Conservation (phyloP, 2,113 vertebrate species). For the Anoplopoma fimbria region DNA sequence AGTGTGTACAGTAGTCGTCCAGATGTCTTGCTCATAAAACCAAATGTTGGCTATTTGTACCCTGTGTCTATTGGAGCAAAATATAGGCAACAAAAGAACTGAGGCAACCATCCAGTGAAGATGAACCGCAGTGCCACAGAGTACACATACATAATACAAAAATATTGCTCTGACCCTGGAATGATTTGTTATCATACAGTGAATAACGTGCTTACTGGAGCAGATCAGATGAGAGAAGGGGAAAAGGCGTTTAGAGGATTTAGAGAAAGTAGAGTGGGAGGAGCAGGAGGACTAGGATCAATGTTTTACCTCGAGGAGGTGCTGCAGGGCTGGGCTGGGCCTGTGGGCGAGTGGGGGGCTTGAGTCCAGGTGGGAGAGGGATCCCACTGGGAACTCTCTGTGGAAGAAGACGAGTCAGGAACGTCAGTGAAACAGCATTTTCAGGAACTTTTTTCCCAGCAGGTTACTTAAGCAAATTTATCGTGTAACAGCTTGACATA, state of each 20-base stretch:
- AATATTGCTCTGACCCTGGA: neutral
- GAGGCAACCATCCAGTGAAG: neutral
- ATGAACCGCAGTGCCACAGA: neutral
- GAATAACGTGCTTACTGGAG: neutral
- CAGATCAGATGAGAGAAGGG: neutral
- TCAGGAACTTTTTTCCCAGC: neutral
- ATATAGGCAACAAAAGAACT: neutral
- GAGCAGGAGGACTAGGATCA: neutral
- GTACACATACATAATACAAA: neutral
- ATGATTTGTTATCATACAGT: neutral
- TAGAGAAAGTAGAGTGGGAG: neutral
- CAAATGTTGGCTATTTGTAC: neutral
- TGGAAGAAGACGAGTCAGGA: neutral
- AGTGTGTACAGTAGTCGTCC: too few species aligned
- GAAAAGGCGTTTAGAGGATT: neutral
- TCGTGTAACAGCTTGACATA: neutral
- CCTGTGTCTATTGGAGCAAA: neutral
- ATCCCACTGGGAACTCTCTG: conserved; percentile 81
- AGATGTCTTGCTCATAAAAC: neutral
- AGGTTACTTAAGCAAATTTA: neutral
- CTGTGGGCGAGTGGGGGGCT: conserved; percentile 81
- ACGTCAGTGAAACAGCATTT: neutral
- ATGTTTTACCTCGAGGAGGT: conserved; percentile 66
- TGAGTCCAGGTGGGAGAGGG: conserved; percentile 82
- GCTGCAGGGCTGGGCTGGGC: conserved; percentile 1